phyloP scores from a whole-genome alignment of 2,888 invertebrate species.

The Hyles lineata region DNA sequence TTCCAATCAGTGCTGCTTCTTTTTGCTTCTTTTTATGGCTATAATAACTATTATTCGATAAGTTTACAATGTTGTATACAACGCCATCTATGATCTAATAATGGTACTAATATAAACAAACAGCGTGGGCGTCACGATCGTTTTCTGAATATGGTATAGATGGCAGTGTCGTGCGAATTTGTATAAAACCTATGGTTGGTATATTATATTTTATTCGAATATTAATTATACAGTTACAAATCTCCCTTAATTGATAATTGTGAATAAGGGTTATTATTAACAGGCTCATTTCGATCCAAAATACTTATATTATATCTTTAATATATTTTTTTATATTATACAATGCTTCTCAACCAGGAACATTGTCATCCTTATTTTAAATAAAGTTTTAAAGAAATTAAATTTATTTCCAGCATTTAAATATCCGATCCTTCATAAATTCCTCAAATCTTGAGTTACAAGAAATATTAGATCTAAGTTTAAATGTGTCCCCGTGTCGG shows the following conservation, averaged over 20 bases:
- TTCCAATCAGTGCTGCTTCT: slow-evolving; percentile 18
- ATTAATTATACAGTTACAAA: too few relatives aligned
- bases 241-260: too few relatives aligned
- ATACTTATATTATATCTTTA: too few relatives aligned
- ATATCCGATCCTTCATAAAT: background rate
- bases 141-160: background rate
- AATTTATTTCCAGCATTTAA: background rate
- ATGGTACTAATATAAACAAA: background rate
- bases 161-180: background rate
- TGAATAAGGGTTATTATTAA: too few relatives aligned
- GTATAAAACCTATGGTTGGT: too few relatives aligned
- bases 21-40: background rate
- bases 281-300: background rate
- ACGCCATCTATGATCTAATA: slow-evolving; percentile 7
- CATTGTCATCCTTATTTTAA: too few relatives aligned
- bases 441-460: background rate
- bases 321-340: too few relatives aligned
- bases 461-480: slow-evolving; percentile 2
- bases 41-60: too few relatives aligned
- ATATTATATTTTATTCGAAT: too few relatives aligned
- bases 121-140: too few relatives aligned
- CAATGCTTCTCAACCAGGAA: too few relatives aligned
- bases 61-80: background rate
- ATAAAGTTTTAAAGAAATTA: background rate
- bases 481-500: slow-evolving; percentile 15